Conservation (phyloP, 2,113 vertebrate species). For the Entomyzon cyanotis region DNA sequence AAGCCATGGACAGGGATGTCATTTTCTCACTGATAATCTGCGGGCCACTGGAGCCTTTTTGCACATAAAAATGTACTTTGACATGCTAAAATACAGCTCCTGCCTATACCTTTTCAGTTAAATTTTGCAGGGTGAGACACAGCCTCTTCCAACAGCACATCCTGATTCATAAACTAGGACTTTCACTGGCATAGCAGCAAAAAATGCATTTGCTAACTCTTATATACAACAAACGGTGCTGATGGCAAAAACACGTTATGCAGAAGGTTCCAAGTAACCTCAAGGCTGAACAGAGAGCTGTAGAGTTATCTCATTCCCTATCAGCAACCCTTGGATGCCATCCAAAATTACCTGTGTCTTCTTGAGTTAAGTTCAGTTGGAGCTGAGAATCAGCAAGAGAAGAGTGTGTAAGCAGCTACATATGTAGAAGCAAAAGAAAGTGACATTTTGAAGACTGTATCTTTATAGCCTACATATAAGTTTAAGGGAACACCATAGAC, state of each 20-base stretch:
- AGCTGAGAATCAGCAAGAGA: not conserved
- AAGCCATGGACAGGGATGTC: accelerated
- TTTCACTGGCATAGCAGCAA: not conserved
- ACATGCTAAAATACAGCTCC: not conserved
- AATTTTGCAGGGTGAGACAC: not conserved
- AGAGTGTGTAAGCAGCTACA: not conserved
- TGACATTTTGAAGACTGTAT: not conserved
- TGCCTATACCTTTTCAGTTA: not conserved
- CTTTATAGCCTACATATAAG: not conserved
- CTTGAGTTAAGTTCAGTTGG: not conserved
- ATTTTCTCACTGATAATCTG: not conserved
- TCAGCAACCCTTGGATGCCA: not conserved
- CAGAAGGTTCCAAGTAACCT: not conserved
- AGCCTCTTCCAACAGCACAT: not conserved
- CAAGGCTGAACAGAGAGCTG: not conserved
- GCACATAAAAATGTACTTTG: not conserved
- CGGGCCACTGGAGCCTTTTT: not conserved
- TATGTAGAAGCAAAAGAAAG: not conserved
- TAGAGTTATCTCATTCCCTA: not conserved
- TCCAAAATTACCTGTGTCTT: not conserved
- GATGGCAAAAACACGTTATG: not conserved
- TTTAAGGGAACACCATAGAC: not conserved
- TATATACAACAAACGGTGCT: not conserved
- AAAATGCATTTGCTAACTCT: not conserved
- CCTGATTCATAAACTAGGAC: not conserved